Percentiles rank a stretch among this genome's conserved stretches.
These are phyloP conservation scores for Candoia aspera DNA, from an alignment of 2,113 vertebrate species.

Conservation along the genomic window DNA sequence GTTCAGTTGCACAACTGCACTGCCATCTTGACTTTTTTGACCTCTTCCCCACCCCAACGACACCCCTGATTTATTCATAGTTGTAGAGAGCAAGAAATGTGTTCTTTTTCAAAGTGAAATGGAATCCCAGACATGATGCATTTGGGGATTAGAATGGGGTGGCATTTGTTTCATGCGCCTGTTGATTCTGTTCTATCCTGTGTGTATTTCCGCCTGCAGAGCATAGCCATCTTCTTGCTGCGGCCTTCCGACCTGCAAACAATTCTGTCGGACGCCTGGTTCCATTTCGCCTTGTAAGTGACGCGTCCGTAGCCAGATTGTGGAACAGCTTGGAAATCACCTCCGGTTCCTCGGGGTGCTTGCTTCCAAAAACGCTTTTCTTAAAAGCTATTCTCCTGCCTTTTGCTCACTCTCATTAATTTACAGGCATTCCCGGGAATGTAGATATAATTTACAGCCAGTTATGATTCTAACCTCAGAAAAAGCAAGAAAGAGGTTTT, in stretches of 20 bases:
- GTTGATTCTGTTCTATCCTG: not conserved
- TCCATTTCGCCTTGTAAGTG: constrained; percentile 84
- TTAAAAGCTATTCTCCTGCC: not conserved
- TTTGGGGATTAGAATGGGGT: not conserved
- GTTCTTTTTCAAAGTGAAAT: no score
- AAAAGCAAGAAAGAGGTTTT: no score
- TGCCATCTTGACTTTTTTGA: no score
- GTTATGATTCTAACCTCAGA: not conserved
- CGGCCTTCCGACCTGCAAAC: constrained; percentile 79
- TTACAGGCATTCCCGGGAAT: no score
- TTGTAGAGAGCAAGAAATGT: no score
- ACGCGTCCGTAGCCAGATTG: rapidly evolving
- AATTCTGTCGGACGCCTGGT: constrained; percentile 80
- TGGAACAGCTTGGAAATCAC: not conserved
- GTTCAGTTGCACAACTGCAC: no score
- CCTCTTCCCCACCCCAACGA: no score
- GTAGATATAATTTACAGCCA: not conserved
- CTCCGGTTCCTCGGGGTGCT: rapidly evolving
- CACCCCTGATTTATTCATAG: no score
- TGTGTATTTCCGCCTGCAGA: constrained; percentile 57
- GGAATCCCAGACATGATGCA: not conserved
- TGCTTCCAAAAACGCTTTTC: not conserved
- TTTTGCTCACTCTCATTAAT: not conserved
- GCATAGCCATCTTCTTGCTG: constrained; percentile 79
- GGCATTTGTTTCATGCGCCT: not conserved